Conservation (phyloP, 1,140 invertebrate species). For the Zaprionus ornatus region DNA sequence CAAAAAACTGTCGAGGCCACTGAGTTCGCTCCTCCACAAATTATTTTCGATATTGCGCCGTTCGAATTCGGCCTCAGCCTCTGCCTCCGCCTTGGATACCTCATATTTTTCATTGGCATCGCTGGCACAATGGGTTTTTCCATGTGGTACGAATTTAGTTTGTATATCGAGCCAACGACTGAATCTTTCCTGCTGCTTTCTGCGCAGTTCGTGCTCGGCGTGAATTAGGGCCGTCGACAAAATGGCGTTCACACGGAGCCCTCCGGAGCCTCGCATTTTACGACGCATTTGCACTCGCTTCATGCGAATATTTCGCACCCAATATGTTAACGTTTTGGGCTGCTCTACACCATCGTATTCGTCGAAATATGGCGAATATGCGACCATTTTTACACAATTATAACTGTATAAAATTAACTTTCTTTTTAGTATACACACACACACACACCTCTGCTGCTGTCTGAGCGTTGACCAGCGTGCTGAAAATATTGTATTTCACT, state of each 20-base stretch:
- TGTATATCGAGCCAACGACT: constrained; percentile 77
- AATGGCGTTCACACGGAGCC: constrained; percentile 78
- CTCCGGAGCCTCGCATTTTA: constrained; percentile 68
- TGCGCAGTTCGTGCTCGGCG: constrained; percentile 78
- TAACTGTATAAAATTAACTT: constrained; percentile 34
- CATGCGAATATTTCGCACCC: constrained; percentile 80
- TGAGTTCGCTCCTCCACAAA: constrained; percentile 81
- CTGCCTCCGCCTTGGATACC: constrained; percentile 21
- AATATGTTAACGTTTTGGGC: constrained; percentile 75
- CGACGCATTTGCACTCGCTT: constrained; percentile 83
- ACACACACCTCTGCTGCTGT: constrained; percentile 60
- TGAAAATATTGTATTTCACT: constrained; percentile 19
- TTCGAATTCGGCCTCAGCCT: constrained; percentile 51
- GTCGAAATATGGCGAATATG: constrained; percentile 42
- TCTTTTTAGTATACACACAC: constrained; percentile 47
- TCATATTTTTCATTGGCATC: constrained; percentile 47
- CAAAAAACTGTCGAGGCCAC: constrained; percentile 81
- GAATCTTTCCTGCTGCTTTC: constrained; percentile 81
- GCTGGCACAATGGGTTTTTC: constrained; percentile 64
- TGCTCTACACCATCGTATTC: constrained; percentile 54
- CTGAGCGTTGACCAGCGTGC: constrained; percentile 30
- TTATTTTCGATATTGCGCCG: constrained; percentile 66
- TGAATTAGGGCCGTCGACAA: constrained; percentile 73
- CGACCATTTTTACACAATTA: constrained; percentile 56
- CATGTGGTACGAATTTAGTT: constrained; percentile 65